Evolutionary conservation across 1,140 invertebrate species (phyloP).

Genomic region (Oryctes rhinoceros): DNA sequence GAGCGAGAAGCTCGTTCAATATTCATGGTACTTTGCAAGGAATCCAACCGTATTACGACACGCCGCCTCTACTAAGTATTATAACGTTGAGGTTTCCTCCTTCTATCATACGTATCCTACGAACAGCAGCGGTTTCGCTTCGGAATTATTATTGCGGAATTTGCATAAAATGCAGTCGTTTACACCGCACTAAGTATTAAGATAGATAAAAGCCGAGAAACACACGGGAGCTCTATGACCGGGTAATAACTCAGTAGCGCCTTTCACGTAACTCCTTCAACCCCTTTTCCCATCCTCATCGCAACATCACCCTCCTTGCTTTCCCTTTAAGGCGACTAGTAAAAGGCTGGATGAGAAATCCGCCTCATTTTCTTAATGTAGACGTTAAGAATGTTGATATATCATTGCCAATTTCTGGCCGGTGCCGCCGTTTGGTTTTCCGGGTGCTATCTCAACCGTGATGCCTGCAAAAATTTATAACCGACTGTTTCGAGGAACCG

Average conservation of each 20-base stretch:
- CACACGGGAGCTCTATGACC: neutral
- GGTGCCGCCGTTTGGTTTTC: neutral
- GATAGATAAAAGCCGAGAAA: slow-evolving; percentile 6
- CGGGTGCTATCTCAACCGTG: slow-evolving; percentile 6
- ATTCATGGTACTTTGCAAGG: neutral
- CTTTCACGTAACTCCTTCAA: neutral
- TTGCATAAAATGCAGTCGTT: slow-evolving; percentile 27
- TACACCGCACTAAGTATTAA: neutral
- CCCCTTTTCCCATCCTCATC: neutral
- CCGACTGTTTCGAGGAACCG: neutral
- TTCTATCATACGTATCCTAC: neutral
- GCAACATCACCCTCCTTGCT: neutral
- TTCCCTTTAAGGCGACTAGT: neutral
- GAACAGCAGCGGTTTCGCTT: neutral
- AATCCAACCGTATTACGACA: neutral
- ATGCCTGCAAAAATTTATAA: neutral
- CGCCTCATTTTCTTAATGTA: slow-evolving; percentile 12
- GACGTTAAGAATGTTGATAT: slow-evolving; percentile 21
- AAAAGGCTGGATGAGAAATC: neutral
- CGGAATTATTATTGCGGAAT: neutral
- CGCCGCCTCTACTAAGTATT: neutral
- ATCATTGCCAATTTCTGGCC: slow-evolving; percentile 24
- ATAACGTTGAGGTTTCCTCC: slow-evolving; percentile 4
- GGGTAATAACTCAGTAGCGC: neutral
- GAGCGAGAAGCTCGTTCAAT: slow-evolving; percentile 7